Base-by-base conservation (phyloP, 2,888 invertebrate species). In the Cacoxenus indagator region DNA sequence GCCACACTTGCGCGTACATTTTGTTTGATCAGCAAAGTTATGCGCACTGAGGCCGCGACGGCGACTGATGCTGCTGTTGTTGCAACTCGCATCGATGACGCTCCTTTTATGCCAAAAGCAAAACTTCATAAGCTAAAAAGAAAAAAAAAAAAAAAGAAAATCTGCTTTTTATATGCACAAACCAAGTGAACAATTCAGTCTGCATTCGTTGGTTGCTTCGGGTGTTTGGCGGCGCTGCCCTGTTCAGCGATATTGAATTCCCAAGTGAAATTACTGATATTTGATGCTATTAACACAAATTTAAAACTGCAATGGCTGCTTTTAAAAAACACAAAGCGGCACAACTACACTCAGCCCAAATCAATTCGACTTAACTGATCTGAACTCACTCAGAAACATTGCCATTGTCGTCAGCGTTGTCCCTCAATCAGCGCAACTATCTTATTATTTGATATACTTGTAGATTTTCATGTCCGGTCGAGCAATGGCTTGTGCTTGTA, bases 231-330 rank as follows among this genome's bases (percentile, higher is more conserved):
- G 27, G 11, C 70, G 22, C 59, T 48, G 70, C 67, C 65, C 68
- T 24, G 54, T 9, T 11, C 14, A 9, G 59, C 19, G n/a, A 78
- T 75, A 80, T 78, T 77, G 78, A 76, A 79, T 78, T 77, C 76
- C 75, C 75, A 69, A 77, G 79, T 78, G 82, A 85, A 85, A 85
- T 85, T 81, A 85, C 83, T 73, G 85, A 85, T 76, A 85, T 85
- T 85, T 85, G 84, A 85, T 83, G 85, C 85, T 76, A 84, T 85
- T 84, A 83, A 80, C 84, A 82, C 77, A 83, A 77, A 84, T 84
- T 77, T 75, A 54, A 43, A 72, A 62, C 64, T 69, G 67, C 70
- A 74, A 67, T 45, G 19, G 24, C 22, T 51, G 51, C 26, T 55
- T 4, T 55, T 29, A 29, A n/a, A n/a, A n/a, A n/a, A 27, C 66